These are phyloP conservation scores for Falco columbarius DNA, from an alignment of 2,797 vertebrate species.

Conservation along the genomic window DNA sequence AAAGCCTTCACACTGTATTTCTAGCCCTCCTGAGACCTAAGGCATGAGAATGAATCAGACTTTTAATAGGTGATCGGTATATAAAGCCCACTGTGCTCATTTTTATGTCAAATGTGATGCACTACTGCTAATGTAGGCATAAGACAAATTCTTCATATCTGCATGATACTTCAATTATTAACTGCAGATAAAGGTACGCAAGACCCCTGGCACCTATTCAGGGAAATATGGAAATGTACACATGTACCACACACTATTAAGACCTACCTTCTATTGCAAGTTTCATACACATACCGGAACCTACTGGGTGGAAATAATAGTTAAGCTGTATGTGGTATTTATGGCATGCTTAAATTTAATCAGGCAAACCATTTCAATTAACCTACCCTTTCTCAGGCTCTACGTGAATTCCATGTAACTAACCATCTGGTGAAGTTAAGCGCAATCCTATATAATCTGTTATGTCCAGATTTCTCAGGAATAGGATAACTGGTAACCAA, in stretches of 20 bases:
- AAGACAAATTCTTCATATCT: background rate
- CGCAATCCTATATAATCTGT: background rate
- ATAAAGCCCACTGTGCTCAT: background rate
- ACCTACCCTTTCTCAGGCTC: background rate
- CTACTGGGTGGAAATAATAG: background rate
- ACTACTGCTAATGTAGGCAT: background rate
- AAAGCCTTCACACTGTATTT: background rate
- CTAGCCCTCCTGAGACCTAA: background rate
- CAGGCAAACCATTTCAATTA: background rate
- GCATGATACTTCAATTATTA: background rate
- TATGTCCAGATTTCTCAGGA: background rate
- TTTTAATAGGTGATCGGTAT: background rate
- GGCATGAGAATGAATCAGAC: background rate
- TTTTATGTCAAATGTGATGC: background rate
- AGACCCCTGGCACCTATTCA: background rate
- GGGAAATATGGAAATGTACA: background rate
- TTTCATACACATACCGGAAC: background rate
- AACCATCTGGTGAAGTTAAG: background rate
- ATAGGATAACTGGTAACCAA: background rate
- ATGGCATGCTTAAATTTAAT: background rate
- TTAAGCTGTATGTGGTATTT: background rate
- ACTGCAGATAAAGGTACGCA: background rate
- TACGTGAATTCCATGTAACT: background rate
- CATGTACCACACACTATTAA: background rate
- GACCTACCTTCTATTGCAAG: background rate